These are phyloP conservation scores for Pardalotus punctatus DNA, from an alignment of 2,113 vertebrate species.

Conservation along the genomic window DNA sequence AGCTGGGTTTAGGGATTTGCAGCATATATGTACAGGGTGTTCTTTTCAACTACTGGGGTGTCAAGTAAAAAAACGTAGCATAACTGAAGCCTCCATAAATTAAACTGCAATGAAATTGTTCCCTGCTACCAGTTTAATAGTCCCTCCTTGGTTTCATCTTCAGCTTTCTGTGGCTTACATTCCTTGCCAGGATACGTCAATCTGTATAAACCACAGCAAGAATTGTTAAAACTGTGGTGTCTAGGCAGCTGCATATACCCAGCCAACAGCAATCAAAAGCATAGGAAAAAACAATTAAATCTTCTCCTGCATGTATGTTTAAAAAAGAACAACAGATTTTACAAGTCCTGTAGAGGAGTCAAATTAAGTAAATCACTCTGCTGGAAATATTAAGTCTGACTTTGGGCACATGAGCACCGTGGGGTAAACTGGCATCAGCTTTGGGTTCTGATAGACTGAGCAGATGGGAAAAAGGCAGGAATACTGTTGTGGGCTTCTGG, in stretches of 20 bases:
- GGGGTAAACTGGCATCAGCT: neutral
- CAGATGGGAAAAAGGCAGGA: neutral
- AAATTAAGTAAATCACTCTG: neutral
- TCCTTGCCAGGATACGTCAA: constrained; percentile 39
- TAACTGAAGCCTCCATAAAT: constrained; percentile 18
- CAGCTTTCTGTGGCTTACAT: constrained; percentile 47
- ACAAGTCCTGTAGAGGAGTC: neutral
- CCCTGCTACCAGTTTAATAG: constrained; percentile 38
- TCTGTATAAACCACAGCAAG: constrained; percentile 52
- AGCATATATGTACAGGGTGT: neutral
- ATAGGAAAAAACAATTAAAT: neutral
- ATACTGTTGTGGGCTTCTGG: neutral
- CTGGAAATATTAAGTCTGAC: neutral
- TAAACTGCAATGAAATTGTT: constrained; percentile 20
- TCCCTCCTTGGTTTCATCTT: constrained; percentile 30
- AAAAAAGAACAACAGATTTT: neutral
- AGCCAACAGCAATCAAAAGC: constrained; percentile 20
- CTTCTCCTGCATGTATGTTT: neutral
- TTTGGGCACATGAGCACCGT: neutral
- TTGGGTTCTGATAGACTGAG: rapidly evolving
- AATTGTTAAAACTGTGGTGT: neutral
- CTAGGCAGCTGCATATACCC: neutral
- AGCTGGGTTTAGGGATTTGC: neutral
- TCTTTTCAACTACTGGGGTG: neutral
- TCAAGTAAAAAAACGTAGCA: neutral